Base-by-base conservation (phyloP, 2,888 invertebrate species). In the Anodontia alba region DNA sequence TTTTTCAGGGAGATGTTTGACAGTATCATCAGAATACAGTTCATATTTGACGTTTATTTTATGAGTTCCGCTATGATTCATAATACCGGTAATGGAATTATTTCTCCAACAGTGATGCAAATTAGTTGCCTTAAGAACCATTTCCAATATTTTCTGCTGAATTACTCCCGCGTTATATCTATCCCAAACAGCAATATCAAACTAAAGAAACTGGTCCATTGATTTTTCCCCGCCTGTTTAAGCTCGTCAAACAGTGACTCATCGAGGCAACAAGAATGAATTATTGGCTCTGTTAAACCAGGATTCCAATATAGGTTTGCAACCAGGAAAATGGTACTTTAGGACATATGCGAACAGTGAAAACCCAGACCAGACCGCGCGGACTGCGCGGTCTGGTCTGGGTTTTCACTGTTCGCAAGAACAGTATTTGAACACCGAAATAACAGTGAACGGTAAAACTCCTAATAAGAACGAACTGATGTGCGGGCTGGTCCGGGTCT, bases 171-270 rank as follows among this genome's bases (percentile, higher is more conserved):
- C 26, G 23, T 54, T 54, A 54, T 54, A 54, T 54, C 54, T 54
- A 26, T 54, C 54, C 26, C 26, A 38, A 54, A 23, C 54, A 54
- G 54, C 5, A 54, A 8, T 26, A 5, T 26, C 23, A 23, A 12
- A 7, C 54, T 12, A 2, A n/a, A 26, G 54, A 54, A 54, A 54
- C 20, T 49, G n/a, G 54, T 26, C 23, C 54, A 54, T 54, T 26
- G 54, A 54, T 54, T 54, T 54, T 54, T 12, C 54, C 26, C 26
- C 23, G 54, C 54, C 54, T 54, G 54, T 54, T 54, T 54, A 26
- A 3, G 12, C 26, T 54, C 10, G n/a, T 26, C n/a, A 54, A 54
- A 26, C 54, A 54, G 15, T 54, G 54, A 54, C 7, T 54, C 54
- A 54, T 54, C 54, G 20, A 15, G 5, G 26, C 12, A 12, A 12